A percentile compares a stretch with the other conserved stretches of the same genome.
Evolutionary conservation across 2,888 invertebrate genomes (phyloP).

Genomic region (Augiades crinisus): DNA sequence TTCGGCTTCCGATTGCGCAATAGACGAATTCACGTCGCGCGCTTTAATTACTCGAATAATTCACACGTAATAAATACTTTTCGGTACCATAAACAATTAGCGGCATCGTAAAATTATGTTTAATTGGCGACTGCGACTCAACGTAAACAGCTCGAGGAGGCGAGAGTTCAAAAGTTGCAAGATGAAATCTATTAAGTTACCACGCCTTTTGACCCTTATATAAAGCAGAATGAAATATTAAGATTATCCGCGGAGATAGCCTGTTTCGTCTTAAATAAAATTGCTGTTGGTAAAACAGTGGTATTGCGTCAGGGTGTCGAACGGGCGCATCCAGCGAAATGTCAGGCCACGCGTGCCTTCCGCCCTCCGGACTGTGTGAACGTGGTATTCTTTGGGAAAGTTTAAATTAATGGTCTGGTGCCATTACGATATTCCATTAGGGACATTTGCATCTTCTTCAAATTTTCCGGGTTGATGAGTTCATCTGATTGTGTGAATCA

Average conservation of each 20-base stretch:
- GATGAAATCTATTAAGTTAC: slow-evolving; percentile 26
- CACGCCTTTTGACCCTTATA: slow-evolving; percentile 26
- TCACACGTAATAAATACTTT: slow-evolving; percentile 21
- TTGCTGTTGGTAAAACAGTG: slow-evolving; percentile 20
- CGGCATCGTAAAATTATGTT: slow-evolving; percentile 12
- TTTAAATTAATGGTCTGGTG: slow-evolving; percentile 25
- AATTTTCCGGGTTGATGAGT: slow-evolving; percentile 23
- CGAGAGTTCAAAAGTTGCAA: slow-evolving; percentile 6
- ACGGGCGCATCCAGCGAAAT: slow-evolving; percentile 52
- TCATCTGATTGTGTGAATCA: slow-evolving; percentile 17
- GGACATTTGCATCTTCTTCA: slow-evolving; percentile 24
- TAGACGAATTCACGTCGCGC: not conserved
- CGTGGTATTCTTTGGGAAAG: slow-evolving; percentile 46
- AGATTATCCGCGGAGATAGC: slow-evolving; percentile 25
- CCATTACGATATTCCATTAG: slow-evolving; percentile 22
- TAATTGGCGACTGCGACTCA: slow-evolving; percentile 13
- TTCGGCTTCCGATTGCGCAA: slow-evolving; percentile 20
- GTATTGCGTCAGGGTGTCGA: slow-evolving; percentile 44
- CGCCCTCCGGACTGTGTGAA: slow-evolving; percentile 50
- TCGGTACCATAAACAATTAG: slow-evolving; percentile 20
- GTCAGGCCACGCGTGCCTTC: slow-evolving; percentile 48
- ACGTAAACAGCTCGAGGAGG: not conserved
- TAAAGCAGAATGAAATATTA: slow-evolving; percentile 26
- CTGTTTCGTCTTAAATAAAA: slow-evolving; percentile 24
- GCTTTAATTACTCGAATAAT: slow-evolving; percentile 15